Conservation (phyloP, 2,797 vertebrate species). For the Acrocephalus scirpaceus region DNA sequence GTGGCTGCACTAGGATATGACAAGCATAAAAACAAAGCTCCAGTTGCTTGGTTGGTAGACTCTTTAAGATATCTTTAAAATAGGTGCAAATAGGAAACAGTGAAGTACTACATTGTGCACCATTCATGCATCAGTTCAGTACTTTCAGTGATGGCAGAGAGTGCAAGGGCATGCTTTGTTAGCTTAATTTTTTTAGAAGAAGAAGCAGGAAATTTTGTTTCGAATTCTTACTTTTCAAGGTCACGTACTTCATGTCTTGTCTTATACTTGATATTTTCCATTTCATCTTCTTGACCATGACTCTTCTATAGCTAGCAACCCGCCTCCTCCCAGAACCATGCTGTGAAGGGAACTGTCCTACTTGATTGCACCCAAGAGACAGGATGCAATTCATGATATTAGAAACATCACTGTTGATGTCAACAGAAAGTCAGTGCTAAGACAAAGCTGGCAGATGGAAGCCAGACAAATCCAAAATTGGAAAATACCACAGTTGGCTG, state of each 20-base stretch:
- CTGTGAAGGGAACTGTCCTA: not conserved
- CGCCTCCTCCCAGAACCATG: not conserved
- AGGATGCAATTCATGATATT: slow-evolving; percentile 6
- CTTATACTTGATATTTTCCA: not conserved
- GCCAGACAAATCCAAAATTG: slow-evolving; percentile 50
- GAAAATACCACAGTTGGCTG: slow-evolving; percentile 64
- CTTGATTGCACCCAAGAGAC: slow-evolving; percentile 4
- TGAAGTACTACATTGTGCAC: not conserved
- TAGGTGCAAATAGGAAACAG: not conserved
- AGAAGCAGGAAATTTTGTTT: not conserved
- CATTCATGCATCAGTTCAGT: not conserved
- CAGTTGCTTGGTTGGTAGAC: not conserved
- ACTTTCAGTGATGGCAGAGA: not conserved
- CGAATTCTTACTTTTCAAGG: not conserved
- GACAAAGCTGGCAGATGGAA: slow-evolving; percentile 61
- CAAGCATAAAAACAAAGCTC: not conserved
- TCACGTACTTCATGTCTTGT: not conserved
- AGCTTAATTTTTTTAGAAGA: not conserved
- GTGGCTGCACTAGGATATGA: not conserved
- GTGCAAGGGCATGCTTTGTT: not conserved
- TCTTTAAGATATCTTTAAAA: not conserved
- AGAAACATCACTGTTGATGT: not conserved
- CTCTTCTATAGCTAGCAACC: not conserved
- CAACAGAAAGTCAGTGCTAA: slow-evolving; percentile 35
- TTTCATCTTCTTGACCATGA: not conserved